phyloP scores from a whole-genome alignment of 2,797 vertebrate genomes.

The Glossophaga mutica region DNA sequence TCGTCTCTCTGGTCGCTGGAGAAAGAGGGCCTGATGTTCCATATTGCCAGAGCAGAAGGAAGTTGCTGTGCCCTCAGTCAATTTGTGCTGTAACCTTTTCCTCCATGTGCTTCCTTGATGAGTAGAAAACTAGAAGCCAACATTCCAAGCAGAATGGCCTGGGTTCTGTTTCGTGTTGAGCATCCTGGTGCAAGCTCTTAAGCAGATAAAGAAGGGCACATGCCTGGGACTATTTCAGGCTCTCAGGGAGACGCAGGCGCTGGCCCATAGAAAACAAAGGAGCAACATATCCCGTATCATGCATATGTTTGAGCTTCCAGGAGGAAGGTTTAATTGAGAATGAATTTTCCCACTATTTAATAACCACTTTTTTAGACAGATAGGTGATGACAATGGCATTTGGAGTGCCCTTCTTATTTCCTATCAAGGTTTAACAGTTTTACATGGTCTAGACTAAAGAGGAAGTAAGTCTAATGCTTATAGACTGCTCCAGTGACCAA shows the following conservation, averaged over 20 bases:
- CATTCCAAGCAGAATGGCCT: not conserved
- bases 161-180: not conserved
- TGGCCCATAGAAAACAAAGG: not conserved
- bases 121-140: not conserved
- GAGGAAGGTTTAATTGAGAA: not conserved
- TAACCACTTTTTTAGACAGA: not conserved
- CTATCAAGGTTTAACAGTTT: not conserved
- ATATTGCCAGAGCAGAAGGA: not conserved
- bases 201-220: not conserved
- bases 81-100: not conserved
- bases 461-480: not conserved
- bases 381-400: not conserved
- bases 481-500: not conserved
- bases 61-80: not conserved
- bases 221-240: constrained; percentile 11
- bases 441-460: not conserved
- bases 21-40: not conserved
- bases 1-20: not conserved
- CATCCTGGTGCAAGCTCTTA: not conserved
- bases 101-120: not conserved
- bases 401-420: not conserved
- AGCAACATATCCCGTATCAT: not conserved
- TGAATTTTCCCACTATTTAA: not conserved
- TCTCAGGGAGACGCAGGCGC: not conserved
- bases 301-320: not conserved